phyloP scores from a whole-genome alignment of 2,888 invertebrate genomes.

The Acanthosepion pharaonis region DNA sequence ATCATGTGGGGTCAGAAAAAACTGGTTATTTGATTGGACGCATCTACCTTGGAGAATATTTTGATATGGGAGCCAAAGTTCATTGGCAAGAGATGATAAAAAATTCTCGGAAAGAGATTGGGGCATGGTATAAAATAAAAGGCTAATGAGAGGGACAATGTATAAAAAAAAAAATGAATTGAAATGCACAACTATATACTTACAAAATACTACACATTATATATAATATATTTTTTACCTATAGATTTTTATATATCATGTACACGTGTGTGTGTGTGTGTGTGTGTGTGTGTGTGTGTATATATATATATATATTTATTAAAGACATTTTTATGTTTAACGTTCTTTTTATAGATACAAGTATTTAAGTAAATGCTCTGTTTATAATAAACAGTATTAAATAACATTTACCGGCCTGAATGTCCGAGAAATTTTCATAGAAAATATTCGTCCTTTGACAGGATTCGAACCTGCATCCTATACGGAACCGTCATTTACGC shows the following conservation, averaged over 20 bases:
- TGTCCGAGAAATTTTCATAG: no score
- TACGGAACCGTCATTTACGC: no score
- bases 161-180: no score
- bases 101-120: slow-evolving; percentile 66
- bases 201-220: background rate
- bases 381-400: no score
- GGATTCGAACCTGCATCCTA: no score
- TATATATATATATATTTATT: background rate
- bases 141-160: slow-evolving; percentile 47
- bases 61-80: slow-evolving; percentile 59
- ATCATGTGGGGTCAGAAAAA: slow-evolving; percentile 51
- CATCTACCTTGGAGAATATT: slow-evolving; percentile 64
- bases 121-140: slow-evolving; percentile 63
- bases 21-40: slow-evolving; percentile 61
- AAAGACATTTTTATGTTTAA: no score
- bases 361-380: no score
- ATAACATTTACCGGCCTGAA: no score
- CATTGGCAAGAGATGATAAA: slow-evolving; percentile 68
- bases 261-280: background rate
- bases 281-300: no score
- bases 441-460: no score
- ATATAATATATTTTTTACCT: background rate
- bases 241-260: background rate
- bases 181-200: no score
- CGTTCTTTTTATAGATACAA: no score